Base-by-base conservation (phyloP, 2,888 invertebrate species). In the Keiferia lycopersicella region DNA sequence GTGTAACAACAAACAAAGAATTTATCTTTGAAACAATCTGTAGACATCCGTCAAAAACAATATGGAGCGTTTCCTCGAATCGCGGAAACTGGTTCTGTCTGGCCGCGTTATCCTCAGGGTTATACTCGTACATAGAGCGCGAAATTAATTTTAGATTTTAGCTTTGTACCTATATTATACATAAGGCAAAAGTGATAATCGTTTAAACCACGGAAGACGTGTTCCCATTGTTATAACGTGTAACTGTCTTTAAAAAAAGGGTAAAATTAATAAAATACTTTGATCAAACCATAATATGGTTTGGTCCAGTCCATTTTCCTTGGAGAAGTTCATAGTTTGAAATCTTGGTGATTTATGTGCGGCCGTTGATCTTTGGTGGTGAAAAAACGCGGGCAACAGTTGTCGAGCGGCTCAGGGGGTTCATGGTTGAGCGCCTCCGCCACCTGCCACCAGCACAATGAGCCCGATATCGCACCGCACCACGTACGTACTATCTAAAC, bases 401-500 rank as follows among this genome's bases (percentile, higher is more conserved):
- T 88, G 88, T 80, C 70, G 79, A 77, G 72, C 77, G 83, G 66
- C 65, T 18, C n/a, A 7, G 76, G 85, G 87, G 87, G 81, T 87
- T 88, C 86, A 90, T 83, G 90, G 88, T 88, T 80, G 90, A 89
- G 87, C 83, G 86, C 77, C 70, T 77, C 67, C 76, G 82, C 84
- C 88, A 88, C 89, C 85, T 76, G 75, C 69, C 22, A 66, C 65
- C 6, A 62, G 62, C 56, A 66, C 65, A 62, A 63, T 64, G 63
- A 63, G 65, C 63, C 67, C 72, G 69, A 72, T 79, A 81, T 78
- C 71, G 75, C 80, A 80, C 78, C 68, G 59, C 67, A 64, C 51
- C 56, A 61, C 45, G 38, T 62, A 39, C 7, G 39, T 45, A 45
- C 45, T 34, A 34, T 34, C 34, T 8, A 8, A 1, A 34, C 34